Evolutionary conservation across 2,113 vertebrate genomes (phyloP).

Genomic region (Aegotheles bennettii): DNA sequence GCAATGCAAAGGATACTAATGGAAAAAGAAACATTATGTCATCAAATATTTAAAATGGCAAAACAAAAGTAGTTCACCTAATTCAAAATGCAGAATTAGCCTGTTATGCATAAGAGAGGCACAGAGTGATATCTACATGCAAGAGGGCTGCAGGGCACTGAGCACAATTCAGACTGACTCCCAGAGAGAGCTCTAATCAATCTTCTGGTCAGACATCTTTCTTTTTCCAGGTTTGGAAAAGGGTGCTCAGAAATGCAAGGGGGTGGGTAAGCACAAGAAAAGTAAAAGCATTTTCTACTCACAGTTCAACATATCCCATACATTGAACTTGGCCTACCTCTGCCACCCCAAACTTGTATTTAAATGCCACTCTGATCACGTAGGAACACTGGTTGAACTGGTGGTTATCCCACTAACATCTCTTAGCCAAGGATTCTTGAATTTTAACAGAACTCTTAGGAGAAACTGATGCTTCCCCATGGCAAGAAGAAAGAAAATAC

Average conservation of each 20-base stretch:
- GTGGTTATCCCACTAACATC: not conserved
- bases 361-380: not conserved
- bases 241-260: not conserved
- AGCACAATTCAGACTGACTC: not conserved
- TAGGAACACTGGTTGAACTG: not conserved
- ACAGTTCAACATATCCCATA: not conserved
- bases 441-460: not conserved
- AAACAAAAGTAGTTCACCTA: not conserved
- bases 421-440: not conserved
- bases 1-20: not conserved
- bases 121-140: fast-evolving
- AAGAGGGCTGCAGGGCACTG: not conserved
- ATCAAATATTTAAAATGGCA: slow-evolving; percentile 5
- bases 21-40: not conserved
- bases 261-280: not conserved
- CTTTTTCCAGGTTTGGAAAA: not conserved
- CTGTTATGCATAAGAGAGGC: not conserved
- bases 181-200: not conserved
- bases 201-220: not conserved
- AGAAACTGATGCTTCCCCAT: not conserved
- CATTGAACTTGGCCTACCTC: not conserved
- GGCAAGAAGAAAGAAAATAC: too few relatives aligned
- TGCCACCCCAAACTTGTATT: not conserved
- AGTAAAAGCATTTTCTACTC: not conserved
- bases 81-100: not conserved